Evolutionary conservation across 2,797 vertebrate species (phyloP), one percentile per base, ranked within the genome.

Genomic region (Pseudomugil gertrudae): DNA sequence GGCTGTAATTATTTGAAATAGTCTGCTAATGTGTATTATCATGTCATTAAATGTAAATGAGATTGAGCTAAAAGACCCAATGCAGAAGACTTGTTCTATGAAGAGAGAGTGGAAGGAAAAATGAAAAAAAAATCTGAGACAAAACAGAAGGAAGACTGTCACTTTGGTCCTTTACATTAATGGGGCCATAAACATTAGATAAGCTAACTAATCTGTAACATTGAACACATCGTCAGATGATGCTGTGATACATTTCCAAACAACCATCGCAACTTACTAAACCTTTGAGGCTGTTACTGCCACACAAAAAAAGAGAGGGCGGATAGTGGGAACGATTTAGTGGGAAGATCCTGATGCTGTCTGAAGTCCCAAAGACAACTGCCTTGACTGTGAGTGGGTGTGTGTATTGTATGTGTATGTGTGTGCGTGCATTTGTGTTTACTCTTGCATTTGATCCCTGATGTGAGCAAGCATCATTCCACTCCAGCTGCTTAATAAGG

Each of bases 1-100:
- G 94, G 92, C 87, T 90, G 90, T 95, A 96, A 98, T 97, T 97
- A 97, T 95, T 96, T 95, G 94, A 95, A 97, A 96, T 95, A 92
- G 83, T 91, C 92, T 91, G 94, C 95, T 97, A 98, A 96, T 97
- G 97, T 96, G 95, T 95, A 95, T 95, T 94, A 94, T 95, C 95
- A 94, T 95, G 92, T 91, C 93, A 94, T 95, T 95, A 95, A 94
- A 93, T 92, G 92, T 93, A 95, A 95, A 92, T 91, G 94, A 95
- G 94, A 93, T 94, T 90, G 88, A 87, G 84, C 84, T 92, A 94
- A 95, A 91, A 92, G 83, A 92, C 74, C 87, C 83, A 50, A 89
- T 87, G 92, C 87, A 57, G 57, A 86, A 74, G 83, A 92, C 86
- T 91, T 81, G 80, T 77, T 86, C 79, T 67, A 60, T 65, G 83